phyloP scores from a whole-genome alignment of 2,113 vertebrate species.

The Paradoxurus hermaphroditus region DNA sequence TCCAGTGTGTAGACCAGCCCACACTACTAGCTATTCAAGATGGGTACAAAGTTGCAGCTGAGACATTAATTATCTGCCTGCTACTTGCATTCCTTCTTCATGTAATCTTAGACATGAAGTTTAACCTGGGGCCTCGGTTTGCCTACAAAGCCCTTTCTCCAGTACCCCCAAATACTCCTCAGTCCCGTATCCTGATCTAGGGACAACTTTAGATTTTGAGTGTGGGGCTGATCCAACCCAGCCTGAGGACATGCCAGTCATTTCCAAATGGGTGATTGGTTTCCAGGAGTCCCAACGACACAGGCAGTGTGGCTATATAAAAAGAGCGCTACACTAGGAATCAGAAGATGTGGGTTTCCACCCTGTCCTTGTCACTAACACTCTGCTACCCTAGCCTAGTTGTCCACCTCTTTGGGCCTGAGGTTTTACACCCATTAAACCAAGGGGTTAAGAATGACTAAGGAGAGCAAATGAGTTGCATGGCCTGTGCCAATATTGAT shows the following conservation, averaged over 20 bases:
- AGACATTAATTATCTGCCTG: not conserved
- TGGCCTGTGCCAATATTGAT: not conserved
- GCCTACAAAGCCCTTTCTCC: not conserved
- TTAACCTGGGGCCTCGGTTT: not conserved
- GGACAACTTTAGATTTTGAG: not conserved
- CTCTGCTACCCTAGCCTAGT: not conserved
- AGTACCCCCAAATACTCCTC: not conserved
- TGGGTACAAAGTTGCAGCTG: not conserved
- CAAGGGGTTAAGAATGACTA: not conserved
- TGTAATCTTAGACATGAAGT: conserved; percentile 3
- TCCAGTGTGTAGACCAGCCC: not conserved
- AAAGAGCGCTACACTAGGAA: not conserved
- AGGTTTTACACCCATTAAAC: not conserved
- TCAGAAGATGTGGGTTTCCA: not conserved
- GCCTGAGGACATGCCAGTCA: not conserved
- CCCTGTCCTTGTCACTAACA: not conserved
- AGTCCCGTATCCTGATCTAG: not conserved
- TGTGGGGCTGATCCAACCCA: not conserved
- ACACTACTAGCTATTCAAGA: not conserved
- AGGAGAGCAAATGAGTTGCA: not conserved
- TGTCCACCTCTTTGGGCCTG: not conserved
- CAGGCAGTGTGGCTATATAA: not conserved
- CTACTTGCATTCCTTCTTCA: not conserved
- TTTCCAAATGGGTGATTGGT: not conserved
- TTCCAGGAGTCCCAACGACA: not conserved